Evolutionary conservation across 2,888 invertebrate species (phyloP).

Genomic region (Megaustenia siamemsis): DNA sequence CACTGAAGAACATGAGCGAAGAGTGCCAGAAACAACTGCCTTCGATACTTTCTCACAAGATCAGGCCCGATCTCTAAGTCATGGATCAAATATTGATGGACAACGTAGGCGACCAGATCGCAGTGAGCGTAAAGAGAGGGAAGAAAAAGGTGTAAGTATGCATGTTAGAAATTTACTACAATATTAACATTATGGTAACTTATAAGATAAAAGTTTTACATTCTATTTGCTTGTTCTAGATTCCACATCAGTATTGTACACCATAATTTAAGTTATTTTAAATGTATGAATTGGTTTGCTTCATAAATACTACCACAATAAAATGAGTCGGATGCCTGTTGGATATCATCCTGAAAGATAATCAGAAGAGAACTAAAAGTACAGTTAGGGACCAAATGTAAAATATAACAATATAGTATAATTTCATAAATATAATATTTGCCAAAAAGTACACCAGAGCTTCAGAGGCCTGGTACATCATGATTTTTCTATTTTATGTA

Average conservation of each 20-base stretch:
- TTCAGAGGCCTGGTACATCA: too few species aligned
- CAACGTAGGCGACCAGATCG: conserved; percentile 45
- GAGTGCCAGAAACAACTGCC: conserved; percentile 55
- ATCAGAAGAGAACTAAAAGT: too few species aligned
- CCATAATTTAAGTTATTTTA: background rate
- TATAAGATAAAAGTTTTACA: background rate
- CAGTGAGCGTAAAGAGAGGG: conserved; percentile 53
- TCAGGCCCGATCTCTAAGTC: conserved; percentile 39
- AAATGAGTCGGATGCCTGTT: background rate
- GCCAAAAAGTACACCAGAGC: too few species aligned
- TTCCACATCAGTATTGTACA: background rate
- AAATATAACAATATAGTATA: too few species aligned
- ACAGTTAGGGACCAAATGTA: too few species aligned
- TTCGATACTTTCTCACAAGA: conserved; percentile 46
- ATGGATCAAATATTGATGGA: conserved; percentile 10
- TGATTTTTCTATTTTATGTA: too few species aligned
- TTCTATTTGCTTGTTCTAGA: background rate
- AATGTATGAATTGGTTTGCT: background rate
- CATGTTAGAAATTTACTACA: background rate
- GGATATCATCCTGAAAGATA: too few species aligned
- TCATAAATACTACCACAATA: background rate
- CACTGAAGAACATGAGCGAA: conserved; percentile 47
- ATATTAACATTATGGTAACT: background rate
- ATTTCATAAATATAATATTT: too few species aligned
- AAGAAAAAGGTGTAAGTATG: conserved; percentile 53